Percentiles rank a stretch among this genome's conserved stretches.
These are phyloP conservation scores for Ochotona curzoniae DNA, from an alignment of 2,113 vertebrate genomes.

Conservation along the genomic window DNA sequence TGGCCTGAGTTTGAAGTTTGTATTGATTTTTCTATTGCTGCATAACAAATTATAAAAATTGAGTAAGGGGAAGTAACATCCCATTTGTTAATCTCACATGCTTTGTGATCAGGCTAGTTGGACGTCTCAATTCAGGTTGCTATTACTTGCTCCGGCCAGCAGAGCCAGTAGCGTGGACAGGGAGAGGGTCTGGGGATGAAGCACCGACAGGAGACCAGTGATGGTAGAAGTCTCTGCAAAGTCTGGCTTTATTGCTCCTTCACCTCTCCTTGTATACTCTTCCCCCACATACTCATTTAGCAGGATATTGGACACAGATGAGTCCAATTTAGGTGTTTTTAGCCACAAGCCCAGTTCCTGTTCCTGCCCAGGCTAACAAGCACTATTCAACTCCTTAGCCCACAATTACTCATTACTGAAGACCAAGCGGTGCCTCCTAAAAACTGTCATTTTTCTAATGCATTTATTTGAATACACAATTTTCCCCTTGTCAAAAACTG, in stretches of 20 bases:
- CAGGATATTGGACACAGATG: no score
- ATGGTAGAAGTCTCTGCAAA: no score
- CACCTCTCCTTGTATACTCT: no score
- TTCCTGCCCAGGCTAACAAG: no score
- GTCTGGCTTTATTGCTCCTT: no score
- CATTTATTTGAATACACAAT: slow-evolving; percentile 6
- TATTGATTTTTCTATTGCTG: neutral
- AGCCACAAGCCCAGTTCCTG: no score
- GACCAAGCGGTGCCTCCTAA: neutral
- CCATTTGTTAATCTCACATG: neutral
- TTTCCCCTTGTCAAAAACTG: slow-evolving; percentile 19
- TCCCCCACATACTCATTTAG: no score
- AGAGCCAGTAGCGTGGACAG: no score
- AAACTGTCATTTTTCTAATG: neutral
- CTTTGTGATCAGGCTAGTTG: neutral
- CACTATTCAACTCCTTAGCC: no score
- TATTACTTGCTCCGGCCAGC: neutral
- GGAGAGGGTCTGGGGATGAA: no score
- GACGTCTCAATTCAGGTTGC: neutral
- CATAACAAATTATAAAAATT: neutral
- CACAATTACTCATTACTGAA: neutral
- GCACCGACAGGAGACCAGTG: no score
- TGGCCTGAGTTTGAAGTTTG: neutral
- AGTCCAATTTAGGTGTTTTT: no score
- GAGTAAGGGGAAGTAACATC: neutral